A percentile compares a stretch with the other conserved stretches of the same genome.
phyloP scores from a whole-genome alignment of 2,797 vertebrate species.

The Mastacembelus armatus region DNA sequence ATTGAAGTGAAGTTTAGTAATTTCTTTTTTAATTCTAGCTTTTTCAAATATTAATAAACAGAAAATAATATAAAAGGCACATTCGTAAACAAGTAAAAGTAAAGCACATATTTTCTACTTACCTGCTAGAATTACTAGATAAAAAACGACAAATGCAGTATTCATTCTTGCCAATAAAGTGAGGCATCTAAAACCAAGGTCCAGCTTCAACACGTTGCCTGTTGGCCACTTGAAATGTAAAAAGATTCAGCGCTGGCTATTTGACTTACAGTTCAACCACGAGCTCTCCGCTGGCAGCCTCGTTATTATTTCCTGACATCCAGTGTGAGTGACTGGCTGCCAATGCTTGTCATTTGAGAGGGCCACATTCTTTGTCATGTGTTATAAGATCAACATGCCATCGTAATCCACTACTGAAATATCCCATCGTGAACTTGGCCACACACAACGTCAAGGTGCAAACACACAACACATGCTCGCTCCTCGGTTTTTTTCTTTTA shows the following conservation, averaged over 20 bases:
- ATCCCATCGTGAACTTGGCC: constrained; percentile 57
- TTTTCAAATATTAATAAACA: not conserved
- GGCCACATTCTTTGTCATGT: constrained; percentile 64
- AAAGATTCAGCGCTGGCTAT: constrained; percentile 43
- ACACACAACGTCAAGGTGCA: constrained; percentile 36
- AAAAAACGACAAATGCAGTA: constrained; percentile 37
- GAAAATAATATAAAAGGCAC: not conserved
- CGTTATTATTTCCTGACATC: constrained; percentile 64
- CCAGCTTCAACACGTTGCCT: constrained; percentile 24
- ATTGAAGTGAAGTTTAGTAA: no score
- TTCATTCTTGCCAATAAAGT: constrained; percentile 63
- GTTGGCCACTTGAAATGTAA: constrained; percentile 46
- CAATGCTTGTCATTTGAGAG: constrained; percentile 73
- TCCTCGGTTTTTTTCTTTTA: not conserved
- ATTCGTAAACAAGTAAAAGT: not conserved
- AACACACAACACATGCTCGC: constrained; percentile 13
- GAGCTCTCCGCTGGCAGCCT: constrained; percentile 36
- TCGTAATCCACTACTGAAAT: constrained; percentile 73
- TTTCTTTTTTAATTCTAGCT: not conserved
- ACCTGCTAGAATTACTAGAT: constrained; percentile 71
- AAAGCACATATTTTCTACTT: constrained; percentile 40
- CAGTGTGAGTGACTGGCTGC: constrained; percentile 64
- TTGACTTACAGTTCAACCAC: constrained; percentile 37
- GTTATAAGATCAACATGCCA: constrained; percentile 71
- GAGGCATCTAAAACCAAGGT: constrained; percentile 39